phyloP scores from a whole-genome alignment of 2,113 vertebrate genomes.

The Calidris pygmaea region DNA sequence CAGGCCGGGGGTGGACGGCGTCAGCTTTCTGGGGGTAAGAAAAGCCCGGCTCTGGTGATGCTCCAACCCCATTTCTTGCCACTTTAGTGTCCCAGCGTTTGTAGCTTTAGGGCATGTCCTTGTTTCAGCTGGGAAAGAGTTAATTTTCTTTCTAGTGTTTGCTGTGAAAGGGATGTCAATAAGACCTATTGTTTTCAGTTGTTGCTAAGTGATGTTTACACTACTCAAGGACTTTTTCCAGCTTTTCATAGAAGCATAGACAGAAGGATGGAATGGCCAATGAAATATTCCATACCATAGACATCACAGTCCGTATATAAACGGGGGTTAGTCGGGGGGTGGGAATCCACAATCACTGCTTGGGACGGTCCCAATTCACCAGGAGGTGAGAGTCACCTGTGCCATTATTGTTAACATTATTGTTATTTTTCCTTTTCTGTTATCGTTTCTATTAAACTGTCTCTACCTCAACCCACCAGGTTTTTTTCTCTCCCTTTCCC shows the following conservation, averaged over 20 bases:
- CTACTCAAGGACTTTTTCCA: background rate
- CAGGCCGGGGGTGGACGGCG: accelerated
- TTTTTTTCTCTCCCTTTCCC: background rate
- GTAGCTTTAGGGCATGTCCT: background rate
- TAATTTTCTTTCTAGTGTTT: background rate
- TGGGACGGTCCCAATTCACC: background rate
- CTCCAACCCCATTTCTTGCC: background rate
- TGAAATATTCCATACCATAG: background rate
- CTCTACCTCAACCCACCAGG: background rate
- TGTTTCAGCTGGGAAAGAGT: background rate
- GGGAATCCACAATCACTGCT: background rate
- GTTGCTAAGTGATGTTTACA: background rate
- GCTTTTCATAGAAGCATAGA: background rate
- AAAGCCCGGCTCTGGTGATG: background rate
- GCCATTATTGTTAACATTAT: background rate
- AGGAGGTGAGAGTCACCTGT: background rate
- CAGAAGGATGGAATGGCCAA: background rate
- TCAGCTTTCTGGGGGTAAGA: background rate
- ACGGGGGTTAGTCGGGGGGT: background rate
- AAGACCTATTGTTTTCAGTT: background rate
- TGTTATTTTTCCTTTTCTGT: background rate
- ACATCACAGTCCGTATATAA: background rate
- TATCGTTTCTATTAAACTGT: background rate
- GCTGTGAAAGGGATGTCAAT: background rate
- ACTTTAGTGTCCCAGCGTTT: background rate